Evolutionary conservation across 2,888 invertebrate genomes (phyloP), one percentile per base, ranked within the genome.

Genomic region (Scaeva pyrastri): DNA sequence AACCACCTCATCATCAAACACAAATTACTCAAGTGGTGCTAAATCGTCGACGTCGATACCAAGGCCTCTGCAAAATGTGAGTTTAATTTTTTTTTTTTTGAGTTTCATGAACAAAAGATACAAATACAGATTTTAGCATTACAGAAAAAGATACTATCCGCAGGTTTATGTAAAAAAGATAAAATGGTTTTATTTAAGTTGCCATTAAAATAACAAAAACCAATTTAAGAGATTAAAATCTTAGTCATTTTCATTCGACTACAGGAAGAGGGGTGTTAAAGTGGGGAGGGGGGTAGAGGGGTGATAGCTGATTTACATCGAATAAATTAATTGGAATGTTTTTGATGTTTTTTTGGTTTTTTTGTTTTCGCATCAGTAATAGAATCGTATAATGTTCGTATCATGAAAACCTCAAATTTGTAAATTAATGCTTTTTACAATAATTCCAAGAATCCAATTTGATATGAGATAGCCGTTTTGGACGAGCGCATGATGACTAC

Each of bases 41-140:
- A 92, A 91, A 87, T 81, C 90, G n/a, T 89, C 90, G 84, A 85
- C 91, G 84, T 89, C 90, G 73, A 89, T 91, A 88, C 89, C 91
- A 70, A 90, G 92, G 88, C 90, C 92, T 84, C 90, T 93, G 72
- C 92, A 92, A 91, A 92, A 92, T 91, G 92, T 92, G 89, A 90
- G 89, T 89, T 83, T 31, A 14, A 7, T 39, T 11, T 14, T 8
- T 11, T 16, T 19, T 23, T 36, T 23, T 1, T 52, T 52, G 19
- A 19, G 48, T 50, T 19, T 50, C 12, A 8, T 14, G 12, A 12
- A 19, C 19, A 48, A 14, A 16, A 70, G n/a, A 45, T 36, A 23
- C 26, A 16, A 11, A 50, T 23, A 21, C 39, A 36, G 16, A 50
- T 50, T 14, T 52, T 12, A n/a, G 2, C 23, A 23, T 62, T 62